These are phyloP conservation scores for Drosophila bocqueti DNA, from an alignment of 1,140 invertebrate species.

Conservation along the genomic window DNA sequence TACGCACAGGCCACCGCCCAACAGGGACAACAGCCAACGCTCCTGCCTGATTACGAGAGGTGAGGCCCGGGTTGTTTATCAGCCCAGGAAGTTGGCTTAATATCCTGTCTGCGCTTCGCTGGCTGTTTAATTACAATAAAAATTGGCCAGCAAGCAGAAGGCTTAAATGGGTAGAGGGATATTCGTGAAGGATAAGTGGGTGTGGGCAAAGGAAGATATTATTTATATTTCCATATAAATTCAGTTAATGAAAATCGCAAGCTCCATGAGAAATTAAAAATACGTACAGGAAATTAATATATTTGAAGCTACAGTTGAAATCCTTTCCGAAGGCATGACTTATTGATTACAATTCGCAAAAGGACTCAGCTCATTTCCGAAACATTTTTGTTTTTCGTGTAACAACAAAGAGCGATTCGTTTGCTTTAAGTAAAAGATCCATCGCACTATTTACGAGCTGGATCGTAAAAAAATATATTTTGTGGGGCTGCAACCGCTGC, in stretches of 20 bases:
- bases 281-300: neutral
- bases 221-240: constrained; percentile 5
- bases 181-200: neutral
- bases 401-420: neutral
- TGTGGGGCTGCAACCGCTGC: constrained; percentile 49
- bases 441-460: constrained; percentile 48
- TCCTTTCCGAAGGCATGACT: neutral
- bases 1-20: constrained; percentile 82
- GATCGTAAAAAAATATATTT: constrained; percentile 46
- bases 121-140: constrained; percentile 78
- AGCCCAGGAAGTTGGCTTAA: constrained; percentile 73
- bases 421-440: constrained; percentile 28
- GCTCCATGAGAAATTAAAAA: neutral
- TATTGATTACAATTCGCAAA: neutral
- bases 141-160: constrained; percentile 57
- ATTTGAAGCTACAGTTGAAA: no score
- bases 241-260: constrained; percentile 1
- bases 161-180: constrained; percentile 37
- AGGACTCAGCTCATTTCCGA: neutral
- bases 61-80: constrained; percentile 73
- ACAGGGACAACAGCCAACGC: constrained; percentile 61
- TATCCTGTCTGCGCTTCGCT: constrained; percentile 76
- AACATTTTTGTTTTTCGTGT: neutral
- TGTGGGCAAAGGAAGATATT: neutral
- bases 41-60: constrained; percentile 85